Evolutionary conservation across 1,140 invertebrate genomes (phyloP).

Genomic region (Drosophila mauritiana): DNA sequence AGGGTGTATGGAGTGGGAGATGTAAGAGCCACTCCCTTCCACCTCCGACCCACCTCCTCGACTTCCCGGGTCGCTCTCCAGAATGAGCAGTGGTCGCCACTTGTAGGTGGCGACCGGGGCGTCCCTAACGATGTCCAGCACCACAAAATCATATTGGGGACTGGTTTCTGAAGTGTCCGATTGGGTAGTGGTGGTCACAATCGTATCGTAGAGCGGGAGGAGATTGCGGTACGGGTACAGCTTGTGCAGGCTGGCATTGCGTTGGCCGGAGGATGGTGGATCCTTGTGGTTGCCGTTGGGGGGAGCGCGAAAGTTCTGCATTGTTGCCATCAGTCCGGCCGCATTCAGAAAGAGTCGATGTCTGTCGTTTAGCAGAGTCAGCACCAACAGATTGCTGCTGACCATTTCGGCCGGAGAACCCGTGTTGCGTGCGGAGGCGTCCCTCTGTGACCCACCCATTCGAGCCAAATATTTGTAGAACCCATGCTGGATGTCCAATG

Average conservation of each 20-base stretch:
- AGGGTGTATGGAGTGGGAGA: conserved; percentile 77
- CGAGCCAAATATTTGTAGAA: conserved; percentile 80
- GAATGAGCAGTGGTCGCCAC: conserved; percentile 80
- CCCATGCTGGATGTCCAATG: conserved; percentile 76
- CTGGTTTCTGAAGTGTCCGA: conserved; percentile 18
- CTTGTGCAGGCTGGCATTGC: conserved; percentile 37
- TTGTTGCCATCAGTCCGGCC: conserved; percentile 65
- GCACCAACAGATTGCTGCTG: conserved; percentile 78
- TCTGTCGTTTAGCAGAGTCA: conserved; percentile 82
- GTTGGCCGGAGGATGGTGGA: conserved; percentile 7
- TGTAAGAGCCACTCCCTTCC: conserved; percentile 47
- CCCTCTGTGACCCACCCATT: conserved; percentile 14
- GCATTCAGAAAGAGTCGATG: conserved; percentile 79
- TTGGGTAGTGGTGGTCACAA: conserved; percentile 53
- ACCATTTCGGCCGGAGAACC: conserved; percentile 38
- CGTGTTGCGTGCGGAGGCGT: not conserved
- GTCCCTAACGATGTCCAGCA: conserved; percentile 74
- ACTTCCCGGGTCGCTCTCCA: conserved; percentile 57
- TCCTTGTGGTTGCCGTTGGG: conserved; percentile 6
- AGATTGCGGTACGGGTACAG: conserved; percentile 73
- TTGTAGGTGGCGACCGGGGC: conserved; percentile 33
- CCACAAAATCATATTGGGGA: conserved; percentile 81
- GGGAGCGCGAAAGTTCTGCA: conserved; percentile 68
- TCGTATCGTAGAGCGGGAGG: conserved; percentile 78
- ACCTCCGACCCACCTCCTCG: conserved; percentile 7